Base-by-base conservation (phyloP, 1,140 invertebrate genomes). In the Drosophila athabasca region DNA sequence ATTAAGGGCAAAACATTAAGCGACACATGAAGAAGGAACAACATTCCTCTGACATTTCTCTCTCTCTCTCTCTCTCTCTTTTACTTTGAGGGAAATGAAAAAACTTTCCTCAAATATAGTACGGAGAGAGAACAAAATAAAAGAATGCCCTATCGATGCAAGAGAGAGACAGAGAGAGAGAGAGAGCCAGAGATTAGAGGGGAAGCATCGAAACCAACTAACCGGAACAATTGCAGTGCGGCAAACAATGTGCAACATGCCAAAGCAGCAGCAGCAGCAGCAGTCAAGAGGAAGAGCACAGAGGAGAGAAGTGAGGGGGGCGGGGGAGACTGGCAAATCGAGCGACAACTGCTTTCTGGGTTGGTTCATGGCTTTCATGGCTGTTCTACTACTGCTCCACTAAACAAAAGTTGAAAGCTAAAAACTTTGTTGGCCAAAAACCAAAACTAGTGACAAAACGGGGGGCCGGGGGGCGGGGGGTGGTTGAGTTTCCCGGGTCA, bases 191-290 rank as follows among this genome's bases (percentile, higher is more conserved):
- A 45, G 65, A 54, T 52, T 71, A 62, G 51, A 71, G 68, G 54
- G 55, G 54, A 53, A 41, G 44, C 41, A 43, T 17, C 52, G 48
- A 55, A 65, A 60, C 49, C 75, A 83, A 87, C 82, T 87, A 76
- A 82, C 83, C 82, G 83, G 83, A 88, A 87, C 82, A 87, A 85
- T 85, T 85, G 82, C 78, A 75, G 70, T 72, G 77, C 68, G 29
- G 52, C 67, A 67, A 87, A 81, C 81, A 85, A 85, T 85, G 83
- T 87, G 81, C 79, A 83, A 75, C 70, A 83, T 68, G 57, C 64
- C 44, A 62, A 48, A 54, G 66, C 72, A 58, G 66, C 72, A 65
- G 53, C 17, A 19, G 17, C 17, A 54, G 66, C 72, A 58, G 66
- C 72, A 65, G 53, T 41, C 31, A 43, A 43, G 35, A 19, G 35